phyloP scores from a whole-genome alignment of 1,140 invertebrate genomes.

The Anastrepha obliqua region DNA sequence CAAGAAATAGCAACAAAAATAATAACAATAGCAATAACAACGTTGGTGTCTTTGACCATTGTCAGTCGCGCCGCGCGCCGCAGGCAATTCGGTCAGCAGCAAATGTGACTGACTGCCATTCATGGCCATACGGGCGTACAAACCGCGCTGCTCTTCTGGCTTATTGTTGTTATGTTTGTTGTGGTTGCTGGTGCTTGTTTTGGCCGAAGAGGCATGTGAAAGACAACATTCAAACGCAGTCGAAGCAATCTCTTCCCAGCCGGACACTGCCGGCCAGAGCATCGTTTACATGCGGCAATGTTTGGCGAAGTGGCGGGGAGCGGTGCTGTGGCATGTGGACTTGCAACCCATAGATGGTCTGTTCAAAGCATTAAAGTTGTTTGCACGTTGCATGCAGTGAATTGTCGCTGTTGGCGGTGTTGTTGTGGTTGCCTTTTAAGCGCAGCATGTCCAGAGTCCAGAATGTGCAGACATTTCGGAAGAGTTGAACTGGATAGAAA shows the following conservation, averaged over 20 bases:
- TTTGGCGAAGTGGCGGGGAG: background rate
- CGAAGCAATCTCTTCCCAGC: background rate
- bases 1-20: background rate
- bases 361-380: conserved; percentile 39
- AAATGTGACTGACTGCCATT: background rate
- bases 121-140: background rate
- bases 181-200: background rate
- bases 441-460: conserved; percentile 34
- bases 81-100: background rate
- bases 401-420: background rate
- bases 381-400: conserved; percentile 44
- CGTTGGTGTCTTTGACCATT: background rate
- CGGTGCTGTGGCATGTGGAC: background rate
- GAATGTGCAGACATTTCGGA: conserved; percentile 34
- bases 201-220: conserved; percentile 26
- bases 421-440: conserved; percentile 4
- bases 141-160: background rate
- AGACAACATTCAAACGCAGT: conserved; percentile 22
- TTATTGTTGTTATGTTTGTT: background rate
- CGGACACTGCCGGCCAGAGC: background rate
- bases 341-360: conserved; percentile 27
- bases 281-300: background rate
- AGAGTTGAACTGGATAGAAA: background rate
- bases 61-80: background rate
- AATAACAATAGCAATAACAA: conserved; percentile 23